Percentiles rank a stretch among this genome's conserved stretches.
These are phyloP conservation scores for Leptatherina wallacei DNA, from an alignment of 2,797 vertebrate species.

Conservation along the genomic window DNA sequence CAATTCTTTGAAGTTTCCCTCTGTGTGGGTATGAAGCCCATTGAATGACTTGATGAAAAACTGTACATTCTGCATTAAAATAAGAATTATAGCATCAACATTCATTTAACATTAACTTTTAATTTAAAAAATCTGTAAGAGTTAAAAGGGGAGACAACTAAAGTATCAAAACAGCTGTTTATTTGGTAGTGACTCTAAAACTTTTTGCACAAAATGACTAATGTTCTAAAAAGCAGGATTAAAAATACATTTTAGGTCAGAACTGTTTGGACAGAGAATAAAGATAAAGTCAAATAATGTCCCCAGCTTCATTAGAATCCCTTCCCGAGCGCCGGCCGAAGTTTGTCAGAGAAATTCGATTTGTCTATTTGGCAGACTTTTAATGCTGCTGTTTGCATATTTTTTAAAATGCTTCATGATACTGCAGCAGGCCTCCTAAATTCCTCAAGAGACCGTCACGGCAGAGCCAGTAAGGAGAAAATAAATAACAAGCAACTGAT, in stretches of 20 bases:
- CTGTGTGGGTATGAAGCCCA: not conserved
- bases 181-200: not conserved
- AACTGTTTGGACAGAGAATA: not conserved
- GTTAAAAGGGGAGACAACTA: not conserved
- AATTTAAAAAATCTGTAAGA: not conserved
- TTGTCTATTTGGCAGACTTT: not conserved
- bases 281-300: not conserved
- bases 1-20: not conserved
- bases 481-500: slow-evolving; percentile 35
- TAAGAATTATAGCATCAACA: not conserved
- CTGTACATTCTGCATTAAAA: not conserved
- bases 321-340: too few species aligned
- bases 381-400: not conserved
- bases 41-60: not conserved
- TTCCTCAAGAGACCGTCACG: not conserved
- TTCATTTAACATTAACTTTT: not conserved
- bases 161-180: not conserved
- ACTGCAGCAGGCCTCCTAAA: not conserved
- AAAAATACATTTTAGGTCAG: not conserved
- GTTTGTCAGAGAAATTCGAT: not conserved
- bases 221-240: not conserved
- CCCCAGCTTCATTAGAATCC: not conserved
- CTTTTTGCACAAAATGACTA: not conserved
- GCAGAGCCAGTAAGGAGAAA: not conserved
- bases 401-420: not conserved